These are phyloP conservation scores for Microcebus ravelobensis DNA, from an alignment of 2,113 vertebrate species.

Conservation along the genomic window DNA sequence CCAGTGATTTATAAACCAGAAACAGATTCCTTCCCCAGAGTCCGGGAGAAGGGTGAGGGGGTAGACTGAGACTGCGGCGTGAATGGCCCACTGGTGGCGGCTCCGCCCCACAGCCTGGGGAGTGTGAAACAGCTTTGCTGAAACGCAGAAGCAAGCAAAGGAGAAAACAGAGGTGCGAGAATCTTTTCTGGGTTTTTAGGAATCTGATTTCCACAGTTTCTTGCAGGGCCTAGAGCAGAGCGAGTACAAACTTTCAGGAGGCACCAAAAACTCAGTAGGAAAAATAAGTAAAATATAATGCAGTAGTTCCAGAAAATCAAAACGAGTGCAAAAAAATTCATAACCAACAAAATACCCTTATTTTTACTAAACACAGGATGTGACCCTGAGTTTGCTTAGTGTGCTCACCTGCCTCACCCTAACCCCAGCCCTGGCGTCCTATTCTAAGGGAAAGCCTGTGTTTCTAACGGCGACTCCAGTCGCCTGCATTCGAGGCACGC, in stretches of 20 bases:
- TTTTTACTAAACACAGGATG: background rate
- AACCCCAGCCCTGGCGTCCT: background rate
- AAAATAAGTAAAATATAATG: background rate
- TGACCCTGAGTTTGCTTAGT: fast-evolving
- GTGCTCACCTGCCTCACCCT: fast-evolving
- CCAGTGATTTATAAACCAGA: conserved; percentile 1
- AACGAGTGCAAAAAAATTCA: background rate
- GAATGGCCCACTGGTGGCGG: fast-evolving
- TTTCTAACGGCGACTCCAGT: background rate
- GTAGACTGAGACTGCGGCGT: fast-evolving
- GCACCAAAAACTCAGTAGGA: too few relatives aligned
- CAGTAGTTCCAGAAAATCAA: background rate
- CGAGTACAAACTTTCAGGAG: background rate
- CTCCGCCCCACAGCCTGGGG: fast-evolving
- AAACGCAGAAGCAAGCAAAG: background rate
- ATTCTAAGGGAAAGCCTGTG: background rate
- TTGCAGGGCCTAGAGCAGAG: background rate
- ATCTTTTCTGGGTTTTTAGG: background rate
- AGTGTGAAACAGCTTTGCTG: background rate
- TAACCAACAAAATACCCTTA: background rate
- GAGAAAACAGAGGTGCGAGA: background rate
- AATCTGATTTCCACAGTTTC: background rate
- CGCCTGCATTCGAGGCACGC: background rate
- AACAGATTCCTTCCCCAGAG: background rate
- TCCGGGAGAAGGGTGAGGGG: background rate